Percentiles rank a stretch among this genome's conserved stretches.
Evolutionary conservation across 2,888 invertebrate species (phyloP).

Genomic region (Formica aserva): DNA sequence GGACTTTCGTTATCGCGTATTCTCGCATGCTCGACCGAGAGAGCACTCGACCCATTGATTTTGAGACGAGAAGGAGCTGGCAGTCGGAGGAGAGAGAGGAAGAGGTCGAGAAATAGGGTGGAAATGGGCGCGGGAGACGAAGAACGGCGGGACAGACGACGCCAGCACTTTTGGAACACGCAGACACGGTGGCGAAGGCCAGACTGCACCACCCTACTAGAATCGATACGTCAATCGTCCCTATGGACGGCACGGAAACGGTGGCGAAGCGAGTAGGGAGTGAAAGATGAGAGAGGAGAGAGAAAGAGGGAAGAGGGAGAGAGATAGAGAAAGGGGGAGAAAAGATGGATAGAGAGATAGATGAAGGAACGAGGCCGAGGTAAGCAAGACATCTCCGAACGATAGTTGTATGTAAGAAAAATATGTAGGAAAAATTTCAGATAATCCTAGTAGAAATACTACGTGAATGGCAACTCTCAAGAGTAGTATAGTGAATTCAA

Average conservation of each 20-base stretch:
- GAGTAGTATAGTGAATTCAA: neutral
- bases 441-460: conserved; percentile 1
- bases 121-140: conserved; percentile 30
- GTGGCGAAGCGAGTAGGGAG: conserved; percentile 46
- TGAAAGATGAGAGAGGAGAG: conserved; percentile 38
- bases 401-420: neutral
- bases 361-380: neutral
- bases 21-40: conserved; percentile 40
- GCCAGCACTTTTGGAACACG: conserved; percentile 76
- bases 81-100: conserved; percentile 18
- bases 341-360: neutral
- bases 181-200: conserved; percentile 77
- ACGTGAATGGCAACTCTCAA: neutral
- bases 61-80: conserved; percentile 21
- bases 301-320: neutral
- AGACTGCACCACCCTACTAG: conserved; percentile 77
- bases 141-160: conserved; percentile 66
- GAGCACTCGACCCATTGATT: conserved; percentile 55
- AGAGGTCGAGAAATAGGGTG: conserved; percentile 20
- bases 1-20: conserved; percentile 1
- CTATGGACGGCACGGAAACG: conserved; percentile 63
- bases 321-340: neutral
- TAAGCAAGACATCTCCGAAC: conserved; percentile 3
- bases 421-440: conserved; percentile 31
- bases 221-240: conserved; percentile 84